Percentiles rank a stretch among this genome's conserved stretches.
These are phyloP conservation scores for Drosophila seguyi DNA, from an alignment of 1,140 invertebrate species.

Conservation along the genomic window DNA sequence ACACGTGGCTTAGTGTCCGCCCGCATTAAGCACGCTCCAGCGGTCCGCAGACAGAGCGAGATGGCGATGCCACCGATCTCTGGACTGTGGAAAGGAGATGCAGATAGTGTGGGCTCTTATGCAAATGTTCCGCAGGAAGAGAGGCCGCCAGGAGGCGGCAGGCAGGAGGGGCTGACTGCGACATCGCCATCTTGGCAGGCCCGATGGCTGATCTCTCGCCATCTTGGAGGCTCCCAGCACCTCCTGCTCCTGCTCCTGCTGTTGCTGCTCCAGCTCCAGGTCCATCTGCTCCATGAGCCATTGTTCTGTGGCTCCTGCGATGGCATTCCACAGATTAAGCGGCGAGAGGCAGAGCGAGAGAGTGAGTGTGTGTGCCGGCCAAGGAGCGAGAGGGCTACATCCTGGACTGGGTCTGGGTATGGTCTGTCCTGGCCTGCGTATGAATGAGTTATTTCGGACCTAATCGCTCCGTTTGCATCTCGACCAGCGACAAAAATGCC, in stretches of 20 bases:
- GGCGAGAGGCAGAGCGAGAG: conserved; percentile 4
- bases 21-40: conserved; percentile 80
- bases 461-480: conserved; percentile 77
- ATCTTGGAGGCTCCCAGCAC: conserved; percentile 56
- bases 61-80: neutral
- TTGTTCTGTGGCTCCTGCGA: conserved; percentile 77
- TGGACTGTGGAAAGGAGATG: conserved; percentile 23
- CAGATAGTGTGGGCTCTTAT: conserved; percentile 43
- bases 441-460: conserved; percentile 84
- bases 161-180: neutral
- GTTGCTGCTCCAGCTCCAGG: neutral
- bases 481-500: conserved; percentile 57
- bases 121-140: conserved; percentile 29
- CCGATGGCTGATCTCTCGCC: conserved; percentile 74
- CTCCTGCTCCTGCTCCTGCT: conserved; percentile 8
- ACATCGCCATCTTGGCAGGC: conserved; percentile 70
- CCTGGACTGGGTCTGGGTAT: neutral
- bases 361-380: neutral
- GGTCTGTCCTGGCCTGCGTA: conserved; percentile 58
- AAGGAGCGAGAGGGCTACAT: conserved; percentile 12
- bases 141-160: neutral
- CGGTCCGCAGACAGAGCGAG: conserved; percentile 8
- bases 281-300: conserved; percentile 47
- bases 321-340: conserved; percentile 77
- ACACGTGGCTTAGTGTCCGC: conserved; percentile 84